Base-by-base conservation (phyloP, 1,140 invertebrate species). In the Monomorium pharaonis region DNA sequence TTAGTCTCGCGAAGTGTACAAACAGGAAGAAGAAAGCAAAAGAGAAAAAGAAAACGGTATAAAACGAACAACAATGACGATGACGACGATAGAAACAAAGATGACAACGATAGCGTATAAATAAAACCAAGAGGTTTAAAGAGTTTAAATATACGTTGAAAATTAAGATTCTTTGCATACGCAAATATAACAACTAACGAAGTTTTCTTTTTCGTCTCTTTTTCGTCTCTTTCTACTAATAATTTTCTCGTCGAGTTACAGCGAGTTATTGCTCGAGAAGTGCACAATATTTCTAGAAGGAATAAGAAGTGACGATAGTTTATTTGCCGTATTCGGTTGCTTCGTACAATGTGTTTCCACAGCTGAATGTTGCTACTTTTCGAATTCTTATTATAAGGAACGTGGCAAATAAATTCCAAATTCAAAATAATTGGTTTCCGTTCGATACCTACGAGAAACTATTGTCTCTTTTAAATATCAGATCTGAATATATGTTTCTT, bases 91-190 rank as follows among this genome's bases (percentile, higher is more conserved):
- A 37, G 33, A 5, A 47, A 44, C 10, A 24, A 44, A 51, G 49
- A 27, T 2, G 56, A 54, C 12, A 27, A 42, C 47, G 49, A 42
- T 74, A 56, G 2, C 47, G n/a, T 3, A 72, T 54, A 72, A 83
- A 83, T 56, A 89, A 87, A 84, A 91, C 72, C 87, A 84, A 86
- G 33, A 74, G 51, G 84, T 77, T 92, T 91, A 90, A 91, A 74
- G 86, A 92, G 89, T 92, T 91, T 91, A 92, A 92, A 91, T 91
- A 91, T 91, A 91, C 88, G 85, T 75, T 89, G 81, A 69, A 74
- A 90, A 90, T 90, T 92, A 91, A 91, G 76, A 72, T 65, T 72
- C 65, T 58, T 85, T 86, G 51, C 30, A 65, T 85, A 87, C 85
- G 89, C 49, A 87, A 89, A 87, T 56, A 49, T 60, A 70, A 54